phyloP scores from a whole-genome alignment of 2,888 invertebrate species.

The Conops quadrifasciatus region DNA sequence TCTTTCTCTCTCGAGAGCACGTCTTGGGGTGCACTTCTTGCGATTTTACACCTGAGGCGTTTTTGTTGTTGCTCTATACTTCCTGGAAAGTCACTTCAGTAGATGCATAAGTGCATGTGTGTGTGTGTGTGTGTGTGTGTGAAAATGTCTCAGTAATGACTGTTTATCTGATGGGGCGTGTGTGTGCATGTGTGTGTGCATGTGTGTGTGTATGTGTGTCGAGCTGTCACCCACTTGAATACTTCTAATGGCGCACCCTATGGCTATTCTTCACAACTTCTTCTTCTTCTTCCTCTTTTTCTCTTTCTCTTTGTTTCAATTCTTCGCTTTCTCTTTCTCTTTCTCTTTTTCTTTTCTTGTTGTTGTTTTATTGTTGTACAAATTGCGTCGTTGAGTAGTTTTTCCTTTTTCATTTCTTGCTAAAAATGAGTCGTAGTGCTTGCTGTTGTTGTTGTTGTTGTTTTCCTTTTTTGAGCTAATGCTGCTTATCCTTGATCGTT shows the following conservation, averaged over 20 bases:
- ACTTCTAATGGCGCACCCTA: conserved; percentile 27
- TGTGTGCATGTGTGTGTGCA: conserved; percentile 17
- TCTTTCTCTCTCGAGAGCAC: neutral
- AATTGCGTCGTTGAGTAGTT: conserved; percentile 10
- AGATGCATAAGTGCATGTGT: neutral
- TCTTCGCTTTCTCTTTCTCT: neutral
- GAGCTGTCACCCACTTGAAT: conserved; percentile 28
- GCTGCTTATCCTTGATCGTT: conserved; percentile 33
- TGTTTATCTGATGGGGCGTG: neutral
- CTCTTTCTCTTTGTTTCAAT: neutral
- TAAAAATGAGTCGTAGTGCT: neutral
- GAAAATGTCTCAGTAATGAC: neutral
- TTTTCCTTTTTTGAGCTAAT: neutral
- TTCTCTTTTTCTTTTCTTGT: neutral
- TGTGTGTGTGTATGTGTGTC: conserved; percentile 10
- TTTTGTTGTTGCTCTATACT: conserved; percentile 15
- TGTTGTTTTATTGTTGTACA: neutral
- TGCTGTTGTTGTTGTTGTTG: conserved; percentile 15
- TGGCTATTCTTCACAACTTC: conserved; percentile 5
- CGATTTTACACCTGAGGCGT: conserved; percentile 40
- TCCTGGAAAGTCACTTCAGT: conserved; percentile 1
- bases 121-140: conserved; percentile 12
- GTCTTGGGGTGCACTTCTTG: neutral
- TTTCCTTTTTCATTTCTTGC: neutral
- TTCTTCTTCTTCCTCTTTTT: neutral